Conservation (phyloP, 1,140 invertebrate genomes). For the Eulimnadia texana region DNA sequence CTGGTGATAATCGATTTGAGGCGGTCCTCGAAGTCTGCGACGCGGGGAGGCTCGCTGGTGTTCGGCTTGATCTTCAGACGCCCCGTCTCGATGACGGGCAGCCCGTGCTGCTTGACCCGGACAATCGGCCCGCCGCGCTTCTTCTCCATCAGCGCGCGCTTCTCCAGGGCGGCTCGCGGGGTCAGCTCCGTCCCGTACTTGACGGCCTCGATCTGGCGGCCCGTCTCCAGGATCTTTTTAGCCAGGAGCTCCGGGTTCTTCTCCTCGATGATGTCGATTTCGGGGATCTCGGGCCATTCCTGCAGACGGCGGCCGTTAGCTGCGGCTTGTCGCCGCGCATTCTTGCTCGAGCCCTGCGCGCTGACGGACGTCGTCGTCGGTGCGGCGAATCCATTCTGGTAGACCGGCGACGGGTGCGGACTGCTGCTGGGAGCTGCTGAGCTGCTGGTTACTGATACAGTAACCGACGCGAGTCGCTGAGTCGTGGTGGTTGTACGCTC, state of each 20-base stretch:
- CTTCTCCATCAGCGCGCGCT: background rate
- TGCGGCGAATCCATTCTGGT: slow-evolving; percentile 3
- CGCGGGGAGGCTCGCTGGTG: slow-evolving; percentile 47
- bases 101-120: background rate
- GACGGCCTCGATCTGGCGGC: slow-evolving; percentile 67
- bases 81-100: background rate
- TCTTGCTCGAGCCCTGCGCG: slow-evolving; percentile 28
- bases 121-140: background rate
- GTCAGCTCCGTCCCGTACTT: slow-evolving; percentile 32
- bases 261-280: slow-evolving; percentile 76
- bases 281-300: slow-evolving; percentile 79
- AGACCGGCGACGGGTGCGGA: slow-evolving; percentile 21
- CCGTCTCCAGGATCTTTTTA: slow-evolving; percentile 75
- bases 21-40: slow-evolving; percentile 78
- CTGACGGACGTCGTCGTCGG: slow-evolving; percentile 4
- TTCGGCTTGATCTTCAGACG: background rate
- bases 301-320: slow-evolving; percentile 44
- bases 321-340: slow-evolving; percentile 46
- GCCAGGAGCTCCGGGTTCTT: slow-evolving; percentile 78
- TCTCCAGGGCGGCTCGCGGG: background rate
- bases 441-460: slow-evolving; percentile 7
- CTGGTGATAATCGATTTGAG: slow-evolving; percentile 82
- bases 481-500: slow-evolving; percentile 41
- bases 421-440: slow-evolving; percentile 19
- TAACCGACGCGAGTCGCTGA: background rate